Conservation (phyloP, 92 coral and sea anemone species). For the Plumapathes pennacea region DNA sequence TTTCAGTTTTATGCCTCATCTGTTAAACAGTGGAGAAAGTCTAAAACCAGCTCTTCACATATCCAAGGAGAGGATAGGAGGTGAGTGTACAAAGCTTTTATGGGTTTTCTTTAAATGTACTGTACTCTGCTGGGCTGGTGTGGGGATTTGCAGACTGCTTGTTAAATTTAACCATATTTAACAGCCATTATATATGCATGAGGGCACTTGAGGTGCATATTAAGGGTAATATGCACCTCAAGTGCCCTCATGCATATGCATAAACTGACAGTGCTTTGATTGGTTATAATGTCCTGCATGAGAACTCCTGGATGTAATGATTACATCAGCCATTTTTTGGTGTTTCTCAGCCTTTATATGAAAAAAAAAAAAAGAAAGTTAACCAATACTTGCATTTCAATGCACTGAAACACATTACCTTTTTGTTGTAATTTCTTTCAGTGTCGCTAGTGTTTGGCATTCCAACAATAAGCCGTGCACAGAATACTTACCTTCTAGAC, state of each 20-base stretch:
- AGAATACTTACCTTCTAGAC: conserved; percentile 68
- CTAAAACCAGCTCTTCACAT: conserved; percentile 77
- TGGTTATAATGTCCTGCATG: too few species aligned
- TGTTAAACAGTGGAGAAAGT: conserved; percentile 76
- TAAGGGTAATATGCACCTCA: too few species aligned
- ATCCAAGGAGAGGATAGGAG: conserved; percentile 80
- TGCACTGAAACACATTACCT: background rate
- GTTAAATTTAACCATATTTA: background rate
- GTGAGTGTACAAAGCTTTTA: conserved; percentile 46
- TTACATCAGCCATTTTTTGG: background rate
- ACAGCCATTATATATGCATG: too few species aligned
- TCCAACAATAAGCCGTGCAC: conserved; percentile 88
- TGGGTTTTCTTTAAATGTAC: too few species aligned
- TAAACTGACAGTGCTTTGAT: too few species aligned
- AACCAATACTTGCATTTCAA: background rate
- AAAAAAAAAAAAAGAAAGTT: too few species aligned
- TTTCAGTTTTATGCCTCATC: conserved; percentile 91
- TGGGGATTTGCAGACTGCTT: background rate
- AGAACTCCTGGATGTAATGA: too few species aligned
- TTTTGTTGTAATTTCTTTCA: conserved; percentile 14
- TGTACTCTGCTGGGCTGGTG: too few species aligned
- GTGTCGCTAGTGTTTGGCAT: conserved; percentile 95
- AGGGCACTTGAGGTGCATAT: too few species aligned
- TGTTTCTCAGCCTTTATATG: too few species aligned
- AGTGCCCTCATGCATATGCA: too few species aligned